Evolutionary conservation across 2,797 vertebrate species (phyloP).

Genomic region (Characodon lateralis): DNA sequence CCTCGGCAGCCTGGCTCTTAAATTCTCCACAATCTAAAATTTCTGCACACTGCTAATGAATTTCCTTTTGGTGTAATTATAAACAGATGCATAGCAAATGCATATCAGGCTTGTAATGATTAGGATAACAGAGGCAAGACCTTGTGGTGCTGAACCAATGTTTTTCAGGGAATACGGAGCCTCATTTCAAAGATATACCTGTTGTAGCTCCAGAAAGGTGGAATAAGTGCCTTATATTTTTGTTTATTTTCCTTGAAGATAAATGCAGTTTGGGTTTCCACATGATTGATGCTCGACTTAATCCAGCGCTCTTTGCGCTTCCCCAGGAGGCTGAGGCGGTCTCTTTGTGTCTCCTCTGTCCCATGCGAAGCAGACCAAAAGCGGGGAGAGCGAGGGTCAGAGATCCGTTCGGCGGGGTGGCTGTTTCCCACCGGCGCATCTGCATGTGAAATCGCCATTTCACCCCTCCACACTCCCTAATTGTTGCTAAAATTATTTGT

Average conservation of each 20-base stretch:
- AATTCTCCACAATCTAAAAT: constrained; percentile 17
- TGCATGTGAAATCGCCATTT: constrained; percentile 95
- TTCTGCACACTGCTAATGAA: constrained; percentile 15
- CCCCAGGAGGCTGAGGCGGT: constrained; percentile 75
- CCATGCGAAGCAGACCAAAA: constrained; percentile 80
- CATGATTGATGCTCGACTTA: constrained; percentile 84
- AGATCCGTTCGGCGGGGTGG: constrained; percentile 70
- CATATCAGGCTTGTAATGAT: constrained; percentile 58
- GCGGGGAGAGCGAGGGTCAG: constrained; percentile 70
- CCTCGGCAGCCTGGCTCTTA: constrained; percentile 1
- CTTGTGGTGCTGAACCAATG: constrained; percentile 42
- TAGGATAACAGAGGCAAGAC: constrained; percentile 49
- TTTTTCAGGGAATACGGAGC: constrained; percentile 40
- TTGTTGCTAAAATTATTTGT: constrained; percentile 97
- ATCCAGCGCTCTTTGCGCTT: constrained; percentile 78
- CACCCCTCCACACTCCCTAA: constrained; percentile 93
- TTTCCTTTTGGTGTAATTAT: constrained; percentile 49
- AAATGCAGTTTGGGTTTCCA: constrained; percentile 63
- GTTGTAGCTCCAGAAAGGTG: constrained; percentile 40
- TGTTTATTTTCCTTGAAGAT: not conserved
- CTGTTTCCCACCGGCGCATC: constrained; percentile 83
- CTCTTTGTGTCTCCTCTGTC: constrained; percentile 74
- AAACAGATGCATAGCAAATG: constrained; percentile 56
- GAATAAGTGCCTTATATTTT: constrained; percentile 20
- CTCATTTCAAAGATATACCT: constrained; percentile 34